These are phyloP conservation scores for Hyles lineata DNA, from an alignment of 2,888 invertebrate genomes.

Conservation along the genomic window DNA sequence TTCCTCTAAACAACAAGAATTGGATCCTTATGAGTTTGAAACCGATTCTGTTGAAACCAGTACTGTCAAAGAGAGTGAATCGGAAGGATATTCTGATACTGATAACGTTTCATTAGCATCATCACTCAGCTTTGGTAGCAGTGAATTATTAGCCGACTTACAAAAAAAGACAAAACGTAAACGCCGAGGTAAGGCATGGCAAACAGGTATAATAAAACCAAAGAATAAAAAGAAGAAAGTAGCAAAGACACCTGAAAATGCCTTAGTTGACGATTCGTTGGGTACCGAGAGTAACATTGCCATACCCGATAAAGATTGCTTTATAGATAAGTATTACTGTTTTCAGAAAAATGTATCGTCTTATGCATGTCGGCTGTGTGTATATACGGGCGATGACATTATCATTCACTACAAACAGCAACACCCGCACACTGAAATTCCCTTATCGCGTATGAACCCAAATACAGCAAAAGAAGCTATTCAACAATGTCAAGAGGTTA, in stretches of 20 bases:
- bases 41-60: slow-evolving; percentile 60
- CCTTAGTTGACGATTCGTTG: slow-evolving; percentile 33
- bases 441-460: slow-evolving; percentile 85
- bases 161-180: slow-evolving; percentile 69
- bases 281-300: slow-evolving; percentile 38
- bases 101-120: slow-evolving; percentile 67
- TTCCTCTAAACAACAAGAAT: slow-evolving; percentile 44
- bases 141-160: slow-evolving; percentile 58
- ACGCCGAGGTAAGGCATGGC: slow-evolving; percentile 60
- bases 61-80: slow-evolving; percentile 52
- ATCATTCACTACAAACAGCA: slow-evolving; percentile 87
- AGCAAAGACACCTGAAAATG: slow-evolving; percentile 39
- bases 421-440: slow-evolving; percentile 87
- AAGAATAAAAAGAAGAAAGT: slow-evolving; percentile 69
- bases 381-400: slow-evolving; percentile 84
- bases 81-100: slow-evolving; percentile 57
- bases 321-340: slow-evolving; percentile 75
- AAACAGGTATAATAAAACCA: slow-evolving; percentile 70
- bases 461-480: slow-evolving; percentile 82
- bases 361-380: slow-evolving; percentile 86
- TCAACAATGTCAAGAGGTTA: slow-evolving; percentile 76
- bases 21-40: slow-evolving; percentile 73
- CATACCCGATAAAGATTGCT: slow-evolving; percentile 62
- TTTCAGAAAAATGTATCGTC: slow-evolving; percentile 63
- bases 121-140: slow-evolving; percentile 62